Percentiles rank a stretch among this genome's conserved stretches.
phyloP scores from a whole-genome alignment of 2,113 vertebrate species.

The Camelus dromedarius region DNA sequence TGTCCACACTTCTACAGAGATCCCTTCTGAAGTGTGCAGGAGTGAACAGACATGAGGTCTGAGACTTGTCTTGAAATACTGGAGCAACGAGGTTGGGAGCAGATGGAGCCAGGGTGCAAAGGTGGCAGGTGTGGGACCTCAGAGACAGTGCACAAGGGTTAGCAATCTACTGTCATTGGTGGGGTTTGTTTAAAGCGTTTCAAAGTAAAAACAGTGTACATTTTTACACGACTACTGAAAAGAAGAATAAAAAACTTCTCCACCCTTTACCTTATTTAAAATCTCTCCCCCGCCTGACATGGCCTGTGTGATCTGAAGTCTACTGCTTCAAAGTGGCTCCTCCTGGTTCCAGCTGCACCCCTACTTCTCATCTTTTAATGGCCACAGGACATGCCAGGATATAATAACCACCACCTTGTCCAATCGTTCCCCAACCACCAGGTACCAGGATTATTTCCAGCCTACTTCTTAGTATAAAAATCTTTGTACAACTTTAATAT shows the following conservation, averaged over 20 bases:
- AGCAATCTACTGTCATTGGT: not conserved
- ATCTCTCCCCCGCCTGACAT: not conserved
- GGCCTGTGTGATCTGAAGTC: not conserved
- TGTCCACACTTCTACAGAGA: not conserved
- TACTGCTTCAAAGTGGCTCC: not conserved
- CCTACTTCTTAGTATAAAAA: not conserved
- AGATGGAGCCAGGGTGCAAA: not conserved
- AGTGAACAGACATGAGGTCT: not conserved
- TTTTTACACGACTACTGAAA: not conserved
- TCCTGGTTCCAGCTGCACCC: not conserved
- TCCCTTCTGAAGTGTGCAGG: not conserved
- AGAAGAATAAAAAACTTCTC: not conserved
- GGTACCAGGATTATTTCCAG: not conserved
- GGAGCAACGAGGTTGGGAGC: not conserved
- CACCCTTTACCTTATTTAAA: not conserved
- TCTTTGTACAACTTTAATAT: not conserved
- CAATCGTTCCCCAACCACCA: not conserved
- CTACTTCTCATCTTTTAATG: not conserved
- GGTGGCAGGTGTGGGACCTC: accelerated
- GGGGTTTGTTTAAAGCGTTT: not conserved
- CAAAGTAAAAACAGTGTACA: not conserved
- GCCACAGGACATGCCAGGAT: not conserved
- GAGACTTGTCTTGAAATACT: not conserved
- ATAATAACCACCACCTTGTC: not conserved
- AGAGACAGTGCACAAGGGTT: accelerated